Base-by-base conservation (phyloP, 2,797 vertebrate genomes). In the Bovichtus diacanthus region DNA sequence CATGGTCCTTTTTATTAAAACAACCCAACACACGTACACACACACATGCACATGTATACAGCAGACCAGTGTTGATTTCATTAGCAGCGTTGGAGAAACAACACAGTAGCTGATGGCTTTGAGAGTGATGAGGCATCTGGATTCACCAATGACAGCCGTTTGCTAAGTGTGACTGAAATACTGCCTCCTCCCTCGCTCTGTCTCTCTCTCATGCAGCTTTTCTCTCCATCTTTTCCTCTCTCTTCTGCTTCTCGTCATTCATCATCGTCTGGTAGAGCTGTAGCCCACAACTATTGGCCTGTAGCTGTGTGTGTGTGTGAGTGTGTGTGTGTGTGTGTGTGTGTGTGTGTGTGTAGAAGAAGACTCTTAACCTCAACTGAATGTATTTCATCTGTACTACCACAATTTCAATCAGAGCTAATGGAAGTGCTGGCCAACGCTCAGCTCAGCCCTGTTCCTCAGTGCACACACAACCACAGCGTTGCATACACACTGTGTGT, bases 351-450 rank as follows among this genome's bases (percentile, higher is more conserved):
- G 6, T 8, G 49, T 0, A 8, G 81, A 83, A 85, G 87, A 91
- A 84, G 87, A 92, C 82, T 92, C 9, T 82, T 88, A 88, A 90
- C 90, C 88, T 93, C 92, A 91, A 87, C 83, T 82, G 68, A 84
- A 88, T 88, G 88, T 90, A 93, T 95, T 94, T 95, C 60, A 85
- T 93, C 91, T 92, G 81, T 70, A 75, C 84, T 75, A 77, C 85
- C 88, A 94, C 87, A 89, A 78, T 94, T 97, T 96, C 94, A 97
- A 95, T 97, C 94, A 95, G 76, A 74, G 83, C 93, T 97, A 97
- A 97, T 97, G 96, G 96, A 94, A 92, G 72, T 89, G 90, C 84
- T 97, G 96, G 96, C 96, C 91, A 82, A 82, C 63, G 85, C 83
- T 96, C 95, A 95, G 91, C 86, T 89, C 81, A 74, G 65, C 31